Conservation (phyloP, 2,797 vertebrate genomes). For the Malacoraja senta region DNA sequence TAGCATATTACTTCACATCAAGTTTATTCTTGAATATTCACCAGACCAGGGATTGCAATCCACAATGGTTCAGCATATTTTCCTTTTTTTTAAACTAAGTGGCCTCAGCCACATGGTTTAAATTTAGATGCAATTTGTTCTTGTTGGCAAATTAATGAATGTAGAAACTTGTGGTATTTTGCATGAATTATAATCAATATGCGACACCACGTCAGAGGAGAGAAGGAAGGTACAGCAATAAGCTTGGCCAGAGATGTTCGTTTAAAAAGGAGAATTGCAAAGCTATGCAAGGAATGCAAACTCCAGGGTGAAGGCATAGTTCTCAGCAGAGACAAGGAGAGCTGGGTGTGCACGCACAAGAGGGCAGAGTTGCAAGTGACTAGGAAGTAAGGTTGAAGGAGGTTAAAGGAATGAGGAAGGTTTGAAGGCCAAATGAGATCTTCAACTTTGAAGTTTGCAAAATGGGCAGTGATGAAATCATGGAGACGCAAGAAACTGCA, state of each 20-base stretch:
- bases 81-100: background rate
- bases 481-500: too few species aligned
- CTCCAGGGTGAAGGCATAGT: background rate
- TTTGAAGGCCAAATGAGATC: background rate
- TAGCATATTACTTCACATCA: background rate
- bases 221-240: background rate
- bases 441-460: background rate
- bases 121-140: background rate
- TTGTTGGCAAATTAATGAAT: too few species aligned
- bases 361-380: background rate
- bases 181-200: background rate
- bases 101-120: background rate
- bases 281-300: background rate
- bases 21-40: conserved; percentile 7
- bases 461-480: background rate
- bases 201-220: background rate
- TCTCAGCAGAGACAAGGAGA: too few species aligned
- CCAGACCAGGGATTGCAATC: background rate
- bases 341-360: background rate
- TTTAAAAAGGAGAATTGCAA: background rate
- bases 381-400: background rate
- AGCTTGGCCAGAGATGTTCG: background rate
- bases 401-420: background rate
- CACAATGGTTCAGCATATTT: background rate
- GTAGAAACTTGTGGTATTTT: background rate